Evolutionary conservation across 2,888 invertebrate genomes (phyloP), one percentile per base, ranked within the genome.

Genomic region (Aphelenchoides bicaudatus): DNA sequence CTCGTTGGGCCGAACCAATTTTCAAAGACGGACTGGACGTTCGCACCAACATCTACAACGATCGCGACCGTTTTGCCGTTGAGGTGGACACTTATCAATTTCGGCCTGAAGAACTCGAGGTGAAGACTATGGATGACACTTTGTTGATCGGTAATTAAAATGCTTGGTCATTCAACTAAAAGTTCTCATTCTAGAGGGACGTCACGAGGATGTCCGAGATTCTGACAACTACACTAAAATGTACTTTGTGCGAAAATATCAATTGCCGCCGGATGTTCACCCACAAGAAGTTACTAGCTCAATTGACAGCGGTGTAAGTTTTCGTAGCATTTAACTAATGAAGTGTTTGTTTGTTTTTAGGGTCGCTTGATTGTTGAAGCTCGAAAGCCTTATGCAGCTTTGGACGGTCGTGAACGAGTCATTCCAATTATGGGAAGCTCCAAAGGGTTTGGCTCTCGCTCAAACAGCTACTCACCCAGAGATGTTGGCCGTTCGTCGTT

Each of bases 191-290:
- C n/a, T n/a, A n/a, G 76, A 76, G 58, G 76, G 76, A 43, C 65
- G 72, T 38, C 76, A 76, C 56, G 75, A 76, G 39, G 76, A 76
- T 50, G 68, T 75, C 39, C 67, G 69, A 39, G 75, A 75, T 59
- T 51, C 58, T 8, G 74, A 74, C 59, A 74, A 74, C 62, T 74
- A 71, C 65, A 74, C 74, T 48, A 68, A 68, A 52, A 75, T 75
- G 76, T 74, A 76, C 62, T 76, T 76, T 53, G 71, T 76, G 29
- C 65, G 76, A 48, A 76, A 76, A 60, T 76, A 76, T 61, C 75
- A 74, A 61, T 65, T 76, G 43, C 76, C 76, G n/a, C 46, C 63
- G 23, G 76, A 76, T 62, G 74, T 76, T n/a, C 68, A 74, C 28
- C 66, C 68, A 6, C 62, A 67, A 29, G 65, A 66, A 23, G 70